Evolutionary conservation across 37 sponge, comb jelly and placozoan species (phyloP).

Genomic region (Cladorhizidae sp.): DNA sequence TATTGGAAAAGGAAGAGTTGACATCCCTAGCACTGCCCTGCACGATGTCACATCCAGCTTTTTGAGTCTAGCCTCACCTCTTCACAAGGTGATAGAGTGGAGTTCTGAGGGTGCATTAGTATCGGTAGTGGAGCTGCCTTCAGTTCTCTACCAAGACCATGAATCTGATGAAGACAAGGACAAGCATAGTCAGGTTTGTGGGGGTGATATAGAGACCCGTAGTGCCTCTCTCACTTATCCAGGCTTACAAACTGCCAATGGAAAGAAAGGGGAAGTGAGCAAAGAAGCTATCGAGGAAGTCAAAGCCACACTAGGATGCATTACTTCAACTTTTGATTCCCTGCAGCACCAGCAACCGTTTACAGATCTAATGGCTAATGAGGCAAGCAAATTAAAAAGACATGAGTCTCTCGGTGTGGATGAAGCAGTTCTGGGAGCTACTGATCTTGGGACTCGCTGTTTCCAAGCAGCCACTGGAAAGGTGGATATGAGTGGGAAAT

Average conservation of each 20-base stretch:
- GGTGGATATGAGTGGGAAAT: no score
- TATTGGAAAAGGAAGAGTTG: neutral
- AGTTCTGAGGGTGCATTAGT: neutral
- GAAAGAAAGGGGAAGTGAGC: slow-evolving; percentile 35
- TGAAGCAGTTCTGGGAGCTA: no score
- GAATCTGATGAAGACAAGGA: no score
- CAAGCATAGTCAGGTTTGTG: no score
- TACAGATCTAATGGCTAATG: neutral
- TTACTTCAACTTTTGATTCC: no score
- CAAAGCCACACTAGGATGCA: neutral
- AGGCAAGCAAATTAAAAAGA: no score
- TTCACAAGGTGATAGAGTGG: neutral
- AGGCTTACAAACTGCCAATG: slow-evolving; percentile 64
- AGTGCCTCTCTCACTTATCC: slow-evolving; percentile 14
- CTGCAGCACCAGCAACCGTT: neutral
- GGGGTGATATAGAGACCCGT: no score
- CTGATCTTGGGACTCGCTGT: neutral
- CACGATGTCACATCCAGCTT: no score
- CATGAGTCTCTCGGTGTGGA: no score
- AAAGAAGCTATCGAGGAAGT: slow-evolving; percentile 15
- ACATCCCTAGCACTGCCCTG: neutral
- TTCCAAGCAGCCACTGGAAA: no score
- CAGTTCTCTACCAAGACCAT: neutral
- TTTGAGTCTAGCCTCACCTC: no score
- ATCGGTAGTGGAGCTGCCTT: neutral